Base-by-base conservation (phyloP, 2,888 invertebrate species). In the Orchestes rusci region DNA sequence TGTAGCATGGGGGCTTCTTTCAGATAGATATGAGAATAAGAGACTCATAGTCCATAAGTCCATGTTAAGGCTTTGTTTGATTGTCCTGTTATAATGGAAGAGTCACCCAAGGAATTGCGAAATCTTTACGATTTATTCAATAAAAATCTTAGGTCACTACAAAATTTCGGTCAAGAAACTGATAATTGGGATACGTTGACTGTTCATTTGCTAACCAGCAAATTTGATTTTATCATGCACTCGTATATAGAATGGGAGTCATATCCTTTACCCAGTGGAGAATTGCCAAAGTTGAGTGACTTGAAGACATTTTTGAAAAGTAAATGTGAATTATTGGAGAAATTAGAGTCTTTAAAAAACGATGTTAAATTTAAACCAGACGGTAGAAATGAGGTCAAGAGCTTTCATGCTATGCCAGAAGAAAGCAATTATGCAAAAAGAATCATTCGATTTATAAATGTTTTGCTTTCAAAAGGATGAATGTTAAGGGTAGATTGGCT, bases 171-270 rank as follows among this genome's bases (percentile, higher is more conserved):
- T 5, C 29, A 38, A 38, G 16, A 16, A 3, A 31, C 48, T 29
- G 10, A 48, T 12, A 28, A 39, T 16, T 45, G 48, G 45, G 48
- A 49, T 36, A 29, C 38, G 3, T 29, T 38, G 17, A 38, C 29
- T 16, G 29, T 38, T 29, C 29, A 29, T 29, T 29, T 38, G 15
- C 13, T 38, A 16, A 16, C 17, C 15, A 29, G 13, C n/a, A 38
- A 16, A 29, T 38, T 38, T 38, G 38, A 38, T 16, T 7, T 18
- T 8, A 30, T 39, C 3, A 30, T 19, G 5, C 29, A n/a, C n/a
- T n/a, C n/a, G n/a, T n/a, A 30, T 17, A 3, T 29, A 17, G 39
- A 39, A 30, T 39, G 30, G 30, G 30, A 39, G 18, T 29, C 29
- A n/a, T 29, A 10, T 18, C 16, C 18, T 7, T 12, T 29, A 3